Evolutionary conservation across 1,140 invertebrate species (phyloP).

Genomic region (Colletes gigas): DNA sequence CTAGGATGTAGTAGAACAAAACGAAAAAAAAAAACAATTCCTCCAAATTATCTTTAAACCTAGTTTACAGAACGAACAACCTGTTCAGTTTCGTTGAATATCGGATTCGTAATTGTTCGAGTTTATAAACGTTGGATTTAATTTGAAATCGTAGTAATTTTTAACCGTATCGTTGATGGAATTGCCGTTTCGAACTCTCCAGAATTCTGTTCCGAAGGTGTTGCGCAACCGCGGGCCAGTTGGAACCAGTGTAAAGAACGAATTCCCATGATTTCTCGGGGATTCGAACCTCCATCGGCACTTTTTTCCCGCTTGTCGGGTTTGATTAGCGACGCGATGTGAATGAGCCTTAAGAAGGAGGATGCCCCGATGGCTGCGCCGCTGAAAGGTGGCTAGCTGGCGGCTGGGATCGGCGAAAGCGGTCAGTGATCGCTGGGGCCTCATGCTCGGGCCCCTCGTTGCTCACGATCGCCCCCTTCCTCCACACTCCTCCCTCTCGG

Average conservation of each 20-base stretch:
- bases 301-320: constrained; percentile 47
- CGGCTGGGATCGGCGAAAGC: constrained; percentile 67
- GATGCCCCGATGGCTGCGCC: constrained; percentile 66
- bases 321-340: constrained; percentile 68
- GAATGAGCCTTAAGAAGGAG: constrained; percentile 67
- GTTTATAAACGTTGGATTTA: not conserved
- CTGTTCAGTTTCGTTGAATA: too few species aligned
- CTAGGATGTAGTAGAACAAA: too few species aligned
- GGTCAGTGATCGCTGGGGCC: constrained; percentile 68
- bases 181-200: not conserved
- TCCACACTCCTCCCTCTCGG: not conserved
- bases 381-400: constrained; percentile 70
- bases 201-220: not conserved
- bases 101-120: too few species aligned
- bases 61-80: too few species aligned
- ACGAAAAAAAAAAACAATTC: too few species aligned
- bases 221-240: constrained; percentile 19
- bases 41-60: not conserved
- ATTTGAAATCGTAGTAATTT: not conserved
- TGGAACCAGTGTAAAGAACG: constrained; percentile 31
- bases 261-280: constrained; percentile 53
- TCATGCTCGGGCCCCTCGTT: constrained; percentile 63
- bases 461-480: constrained; percentile 54
- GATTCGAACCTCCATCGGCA: constrained; percentile 33
- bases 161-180: not conserved